phyloP scores from a whole-genome alignment of 2,113 vertebrate species.

The Pandion haliaetus region DNA sequence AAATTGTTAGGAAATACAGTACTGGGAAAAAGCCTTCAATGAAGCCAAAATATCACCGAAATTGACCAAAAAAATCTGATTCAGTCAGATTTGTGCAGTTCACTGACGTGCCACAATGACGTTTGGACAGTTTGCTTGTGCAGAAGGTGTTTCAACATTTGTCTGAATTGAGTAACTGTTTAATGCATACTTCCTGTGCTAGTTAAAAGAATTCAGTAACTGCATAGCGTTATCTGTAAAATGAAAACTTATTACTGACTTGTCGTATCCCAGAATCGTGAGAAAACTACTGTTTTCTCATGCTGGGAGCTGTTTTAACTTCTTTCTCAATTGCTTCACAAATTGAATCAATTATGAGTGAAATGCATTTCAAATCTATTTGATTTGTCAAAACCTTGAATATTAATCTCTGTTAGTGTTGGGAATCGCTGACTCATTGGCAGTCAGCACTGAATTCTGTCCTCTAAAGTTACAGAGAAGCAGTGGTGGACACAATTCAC shows the following conservation, averaged over 20 bases:
- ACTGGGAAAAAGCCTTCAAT: neutral
- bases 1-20: neutral
- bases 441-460: neutral
- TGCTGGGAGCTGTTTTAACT: neutral
- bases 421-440: neutral
- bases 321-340: neutral
- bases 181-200: accelerated
- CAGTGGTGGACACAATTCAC: neutral
- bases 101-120: accelerated
- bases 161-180: neutral
- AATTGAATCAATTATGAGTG: neutral
- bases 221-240: accelerated
- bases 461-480: neutral
- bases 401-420: accelerated
- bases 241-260: neutral
- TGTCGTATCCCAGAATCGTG: accelerated
- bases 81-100: accelerated
- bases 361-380: neutral
- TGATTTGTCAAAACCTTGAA: neutral
- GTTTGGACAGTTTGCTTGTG: neutral
- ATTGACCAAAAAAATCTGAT: neutral
- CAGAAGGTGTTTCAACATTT: neutral
- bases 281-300: neutral
- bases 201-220: neutral
- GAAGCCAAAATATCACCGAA: neutral